Base-by-base conservation (phyloP, 2,888 invertebrate species). In the Meta bourneti region DNA sequence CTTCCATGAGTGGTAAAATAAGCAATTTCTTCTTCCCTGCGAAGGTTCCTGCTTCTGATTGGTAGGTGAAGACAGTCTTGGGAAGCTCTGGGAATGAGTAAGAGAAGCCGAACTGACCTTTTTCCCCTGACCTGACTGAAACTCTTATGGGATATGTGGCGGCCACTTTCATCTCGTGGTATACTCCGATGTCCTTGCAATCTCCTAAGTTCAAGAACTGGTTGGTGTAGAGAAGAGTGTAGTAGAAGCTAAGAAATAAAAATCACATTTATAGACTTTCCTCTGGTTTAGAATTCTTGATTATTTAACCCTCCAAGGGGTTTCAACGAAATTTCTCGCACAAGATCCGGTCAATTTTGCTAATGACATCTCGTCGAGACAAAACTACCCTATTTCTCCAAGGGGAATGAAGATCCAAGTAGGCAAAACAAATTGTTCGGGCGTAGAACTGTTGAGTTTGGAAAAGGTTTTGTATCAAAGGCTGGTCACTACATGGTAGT, bases 11-110 rank as follows among this genome's bases (percentile, higher is more conserved):
- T 34, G 92, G 84, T 4, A 86, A 20, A 0, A 7, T 0, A 34
- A 16, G 72, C 61, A 86, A 20, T 0, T 11, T 13, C 8, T 20
- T 49, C 20, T 81, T 82, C n/a, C 78, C 81, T 11, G 92, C 85
- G 49, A 71, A 92, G 16, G 92, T 92, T 92, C 92, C 92, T n/a
- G 92, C 81, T 54, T 85, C 89, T 6, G 89, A 70, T n/a, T 77
- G 16, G 71, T 86, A 82, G 7, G 20, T 48, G 71, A 89, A 52
- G 16, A 92, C n/a, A 1, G 61, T 83, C 70, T 86, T 92, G 19
- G 75, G 75, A 2, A 92, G 51, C 69, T 82, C 51, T 13, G 81
- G 82, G 69, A 89, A 52, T 16, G 69, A 71, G 78, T 86, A 92
- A 7, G 75, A 48, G 7, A 85, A 1, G 16, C 34, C 54, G 8